phyloP scores from a whole-genome alignment of 2,113 vertebrate species.

The Pogona vitticeps region DNA sequence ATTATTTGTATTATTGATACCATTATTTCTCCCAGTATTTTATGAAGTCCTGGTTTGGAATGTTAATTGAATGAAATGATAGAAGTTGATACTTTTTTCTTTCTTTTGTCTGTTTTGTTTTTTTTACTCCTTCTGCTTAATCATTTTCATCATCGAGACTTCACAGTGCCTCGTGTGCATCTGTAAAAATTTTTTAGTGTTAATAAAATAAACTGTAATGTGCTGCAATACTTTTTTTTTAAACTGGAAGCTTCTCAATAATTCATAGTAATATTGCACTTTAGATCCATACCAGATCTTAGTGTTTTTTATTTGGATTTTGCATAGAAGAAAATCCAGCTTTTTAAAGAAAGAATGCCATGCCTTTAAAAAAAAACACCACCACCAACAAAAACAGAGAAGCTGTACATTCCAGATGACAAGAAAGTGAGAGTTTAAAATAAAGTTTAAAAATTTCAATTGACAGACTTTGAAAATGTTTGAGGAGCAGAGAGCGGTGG shows the following conservation, averaged over 20 bases:
- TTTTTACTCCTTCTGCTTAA: neutral
- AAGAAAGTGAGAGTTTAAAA: neutral
- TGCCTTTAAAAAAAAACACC: neutral
- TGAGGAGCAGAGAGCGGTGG: neutral
- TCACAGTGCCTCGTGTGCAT: neutral
- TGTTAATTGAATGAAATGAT: neutral
- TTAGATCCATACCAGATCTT: neutral
- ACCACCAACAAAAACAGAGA: constrained; percentile 1
- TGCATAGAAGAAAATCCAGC: neutral
- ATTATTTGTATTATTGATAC: neutral
- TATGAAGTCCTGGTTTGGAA: neutral
- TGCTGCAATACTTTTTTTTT: neutral
- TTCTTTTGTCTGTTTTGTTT: neutral
- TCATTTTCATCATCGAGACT: neutral
- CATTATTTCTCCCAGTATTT: neutral
- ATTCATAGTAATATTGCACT: neutral
- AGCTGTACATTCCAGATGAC: neutral
- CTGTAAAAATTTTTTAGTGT: neutral
- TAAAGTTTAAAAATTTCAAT: constrained; percentile 22
- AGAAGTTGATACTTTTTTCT: neutral
- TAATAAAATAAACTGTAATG: constrained; percentile 5
- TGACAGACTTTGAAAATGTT: constrained; percentile 8
- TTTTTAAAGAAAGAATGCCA: neutral
- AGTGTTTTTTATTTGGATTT: neutral
- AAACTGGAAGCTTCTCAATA: neutral